Evolutionary conservation across 2,113 vertebrate species (phyloP).

Genomic region (Bubalus kerabau): DNA sequence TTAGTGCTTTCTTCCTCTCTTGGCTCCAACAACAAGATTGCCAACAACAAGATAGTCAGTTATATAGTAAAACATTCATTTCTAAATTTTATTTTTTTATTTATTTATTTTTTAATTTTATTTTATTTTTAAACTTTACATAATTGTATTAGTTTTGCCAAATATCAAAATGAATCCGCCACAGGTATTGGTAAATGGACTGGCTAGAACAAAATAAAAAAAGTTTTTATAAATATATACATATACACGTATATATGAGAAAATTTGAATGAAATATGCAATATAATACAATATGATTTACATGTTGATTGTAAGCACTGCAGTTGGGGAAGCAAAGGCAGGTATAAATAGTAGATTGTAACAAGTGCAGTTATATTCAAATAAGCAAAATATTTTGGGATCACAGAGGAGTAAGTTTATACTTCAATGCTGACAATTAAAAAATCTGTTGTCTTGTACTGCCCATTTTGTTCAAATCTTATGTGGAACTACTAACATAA

Average conservation of each 20-base stretch:
- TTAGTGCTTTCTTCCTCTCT: background rate
- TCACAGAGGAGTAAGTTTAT: background rate
- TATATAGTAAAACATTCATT: background rate
- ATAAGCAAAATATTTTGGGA: background rate
- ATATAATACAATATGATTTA: background rate
- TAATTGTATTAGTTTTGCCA: too few species aligned
- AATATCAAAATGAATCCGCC: too few species aligned
- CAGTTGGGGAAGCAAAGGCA: background rate
- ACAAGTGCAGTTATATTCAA: background rate
- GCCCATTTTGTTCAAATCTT: background rate
- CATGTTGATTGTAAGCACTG: background rate
- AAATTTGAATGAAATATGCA: background rate
- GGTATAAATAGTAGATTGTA: background rate
- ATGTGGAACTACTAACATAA: background rate
- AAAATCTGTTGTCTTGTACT: background rate
- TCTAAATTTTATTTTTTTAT: background rate
- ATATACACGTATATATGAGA: background rate
- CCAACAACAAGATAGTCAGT: background rate
- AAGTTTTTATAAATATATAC: background rate
- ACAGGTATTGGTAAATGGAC: background rate
- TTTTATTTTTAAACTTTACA: too few species aligned
- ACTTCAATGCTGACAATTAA: background rate
- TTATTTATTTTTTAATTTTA: too few species aligned
- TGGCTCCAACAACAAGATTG: background rate
- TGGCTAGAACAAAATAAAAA: background rate